These are phyloP conservation scores for Poecilia velifera DNA, from an alignment of 2,797 vertebrate genomes.

Conservation along the genomic window DNA sequence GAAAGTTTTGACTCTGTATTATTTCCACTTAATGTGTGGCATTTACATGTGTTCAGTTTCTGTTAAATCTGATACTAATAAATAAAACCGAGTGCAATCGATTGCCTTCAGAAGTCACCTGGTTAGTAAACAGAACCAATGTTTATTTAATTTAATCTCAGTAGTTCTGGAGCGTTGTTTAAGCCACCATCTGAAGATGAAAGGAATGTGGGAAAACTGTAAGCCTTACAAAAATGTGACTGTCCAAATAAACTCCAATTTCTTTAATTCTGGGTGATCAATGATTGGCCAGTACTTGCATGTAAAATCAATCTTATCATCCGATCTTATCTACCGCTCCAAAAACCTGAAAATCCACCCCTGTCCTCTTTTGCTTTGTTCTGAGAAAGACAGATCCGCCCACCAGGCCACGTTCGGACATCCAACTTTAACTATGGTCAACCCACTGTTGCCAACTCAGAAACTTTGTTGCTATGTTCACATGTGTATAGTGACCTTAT, in stretches of 20 bases:
- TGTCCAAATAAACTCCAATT: background rate
- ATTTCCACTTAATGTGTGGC: background rate
- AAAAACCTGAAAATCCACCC: no score
- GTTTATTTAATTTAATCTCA: background rate
- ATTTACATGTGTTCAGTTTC: background rate
- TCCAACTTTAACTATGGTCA: no score
- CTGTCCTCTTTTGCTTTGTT: no score
- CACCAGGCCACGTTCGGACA: no score
- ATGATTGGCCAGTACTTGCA: no score
- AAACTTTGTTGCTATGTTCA: no score
- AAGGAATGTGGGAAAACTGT: background rate
- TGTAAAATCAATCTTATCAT: no score
- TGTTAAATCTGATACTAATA: background rate
- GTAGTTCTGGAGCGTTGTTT: background rate
- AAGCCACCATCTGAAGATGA: background rate
- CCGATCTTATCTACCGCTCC: no score
- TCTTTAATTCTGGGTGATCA: no score
- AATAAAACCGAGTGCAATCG: background rate
- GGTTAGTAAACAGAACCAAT: background rate
- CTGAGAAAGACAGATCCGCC: no score
- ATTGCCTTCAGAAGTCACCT: background rate
- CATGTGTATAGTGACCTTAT: no score
- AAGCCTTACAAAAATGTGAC: background rate
- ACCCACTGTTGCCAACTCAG: no score
- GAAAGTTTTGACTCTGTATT: background rate